Evolutionary conservation across 2,797 vertebrate genomes (phyloP).

Genomic region (Anomalospiza imberbis): DNA sequence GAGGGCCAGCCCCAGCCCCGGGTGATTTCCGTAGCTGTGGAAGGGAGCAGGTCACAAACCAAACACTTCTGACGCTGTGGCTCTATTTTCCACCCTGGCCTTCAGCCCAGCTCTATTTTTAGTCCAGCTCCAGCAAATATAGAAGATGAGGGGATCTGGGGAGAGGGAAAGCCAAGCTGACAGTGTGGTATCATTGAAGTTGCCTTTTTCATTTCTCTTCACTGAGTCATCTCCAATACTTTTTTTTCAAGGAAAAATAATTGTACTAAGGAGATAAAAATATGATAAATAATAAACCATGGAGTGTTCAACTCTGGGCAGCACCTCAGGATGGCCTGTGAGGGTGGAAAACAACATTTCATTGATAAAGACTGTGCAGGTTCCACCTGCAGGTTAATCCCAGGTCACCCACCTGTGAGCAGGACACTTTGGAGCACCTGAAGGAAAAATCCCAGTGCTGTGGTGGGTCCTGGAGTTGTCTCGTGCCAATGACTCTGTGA

Average conservation of each 20-base stretch:
- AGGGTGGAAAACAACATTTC: background rate
- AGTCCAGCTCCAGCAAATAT: background rate
- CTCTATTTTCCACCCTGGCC: background rate
- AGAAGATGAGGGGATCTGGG: background rate
- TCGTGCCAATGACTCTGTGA: background rate
- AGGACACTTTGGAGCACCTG: background rate
- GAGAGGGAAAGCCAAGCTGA: background rate
- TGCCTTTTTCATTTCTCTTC: background rate
- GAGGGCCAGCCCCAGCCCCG: background rate
- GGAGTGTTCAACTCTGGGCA: background rate
- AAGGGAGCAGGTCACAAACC: background rate
- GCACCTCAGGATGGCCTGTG: background rate
- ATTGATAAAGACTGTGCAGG: background rate
- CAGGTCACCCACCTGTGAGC: background rate
- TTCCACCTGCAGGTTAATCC: background rate
- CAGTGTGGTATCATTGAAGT: background rate
- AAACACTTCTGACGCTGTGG: background rate
- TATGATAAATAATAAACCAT: no score
- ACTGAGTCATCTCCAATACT: background rate
- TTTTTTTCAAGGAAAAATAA: background rate
- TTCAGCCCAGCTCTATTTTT: background rate
- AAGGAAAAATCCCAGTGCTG: rapidly evolving
- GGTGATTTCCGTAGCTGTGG: background rate
- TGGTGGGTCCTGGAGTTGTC: background rate
- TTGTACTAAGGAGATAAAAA: background rate